Evolutionary conservation across 1,140 invertebrate genomes (phyloP).

Genomic region (Cydia strobilella): DNA sequence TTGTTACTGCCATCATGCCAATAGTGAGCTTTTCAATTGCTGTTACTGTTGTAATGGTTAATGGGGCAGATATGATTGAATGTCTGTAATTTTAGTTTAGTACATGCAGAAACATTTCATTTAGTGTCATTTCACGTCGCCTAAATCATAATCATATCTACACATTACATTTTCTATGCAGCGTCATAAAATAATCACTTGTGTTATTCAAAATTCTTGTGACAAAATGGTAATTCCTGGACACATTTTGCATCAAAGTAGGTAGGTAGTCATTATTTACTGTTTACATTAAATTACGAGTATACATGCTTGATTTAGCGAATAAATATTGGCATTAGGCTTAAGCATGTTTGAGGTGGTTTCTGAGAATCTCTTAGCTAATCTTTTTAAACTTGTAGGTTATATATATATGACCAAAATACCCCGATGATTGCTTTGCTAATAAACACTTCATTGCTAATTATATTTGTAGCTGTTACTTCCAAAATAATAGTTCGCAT

Average conservation of each 20-base stretch:
- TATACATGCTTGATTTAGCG: slow-evolving; percentile 12
- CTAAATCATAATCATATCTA: background rate
- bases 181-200: background rate
- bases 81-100: too few species aligned
- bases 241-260: background rate
- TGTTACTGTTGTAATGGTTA: too few species aligned
- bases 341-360: background rate
- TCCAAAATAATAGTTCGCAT: too few species aligned
- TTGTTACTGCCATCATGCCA: too few species aligned
- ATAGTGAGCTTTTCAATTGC: too few species aligned
- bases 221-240: background rate
- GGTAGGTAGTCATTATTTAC: background rate
- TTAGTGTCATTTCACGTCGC: too few species aligned
- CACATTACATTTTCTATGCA: background rate
- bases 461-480: too few species aligned
- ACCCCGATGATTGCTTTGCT: background rate
- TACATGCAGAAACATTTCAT: too few species aligned
- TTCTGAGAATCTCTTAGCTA: background rate
- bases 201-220: background rate
- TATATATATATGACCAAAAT: background rate
- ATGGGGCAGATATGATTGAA: too few species aligned
- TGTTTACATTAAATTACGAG: slow-evolving; percentile 12
- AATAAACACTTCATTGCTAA: background rate
- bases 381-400: background rate
- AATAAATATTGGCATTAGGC: slow-evolving; percentile 8